Evolutionary conservation across 2,888 invertebrate genomes (phyloP).

Genomic region (Trissonchulus latispiculum): DNA sequence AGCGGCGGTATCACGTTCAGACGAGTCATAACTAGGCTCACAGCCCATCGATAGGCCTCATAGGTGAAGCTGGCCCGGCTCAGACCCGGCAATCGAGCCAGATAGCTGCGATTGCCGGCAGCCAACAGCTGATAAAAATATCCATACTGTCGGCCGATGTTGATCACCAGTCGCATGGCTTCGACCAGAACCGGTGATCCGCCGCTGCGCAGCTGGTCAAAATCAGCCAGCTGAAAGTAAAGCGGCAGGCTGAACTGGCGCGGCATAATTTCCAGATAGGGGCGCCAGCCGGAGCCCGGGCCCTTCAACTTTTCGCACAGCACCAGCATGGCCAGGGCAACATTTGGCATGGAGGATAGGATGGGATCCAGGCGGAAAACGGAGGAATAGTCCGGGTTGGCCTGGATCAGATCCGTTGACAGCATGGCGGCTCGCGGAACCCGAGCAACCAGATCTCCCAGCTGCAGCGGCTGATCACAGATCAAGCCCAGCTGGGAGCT

Average conservation of each 20-base stretch:
- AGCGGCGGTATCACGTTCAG: conserved; percentile 37
- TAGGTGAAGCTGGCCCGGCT: conserved; percentile 31
- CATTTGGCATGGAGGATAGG: conserved; percentile 77
- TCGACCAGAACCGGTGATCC: conserved; percentile 36
- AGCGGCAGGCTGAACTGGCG: conserved; percentile 68
- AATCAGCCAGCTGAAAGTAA: conserved; percentile 64
- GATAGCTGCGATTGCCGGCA: neutral
- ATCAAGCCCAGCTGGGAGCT: conserved; percentile 26
- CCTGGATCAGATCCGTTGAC: conserved; percentile 29
- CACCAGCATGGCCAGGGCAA: conserved; percentile 73
- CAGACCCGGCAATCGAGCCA: neutral
- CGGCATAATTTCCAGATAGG: conserved; percentile 59
- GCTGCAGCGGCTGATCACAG: conserved; percentile 20
- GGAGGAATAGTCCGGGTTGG: neutral
- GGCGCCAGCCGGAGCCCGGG: conserved; percentile 28
- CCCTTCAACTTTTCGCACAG: conserved; percentile 56
- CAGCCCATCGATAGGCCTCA: conserved; percentile 36
- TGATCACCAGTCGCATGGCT: conserved; percentile 70
- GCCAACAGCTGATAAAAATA: conserved; percentile 72
- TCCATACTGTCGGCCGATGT: conserved; percentile 82
- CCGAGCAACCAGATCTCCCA: conserved; percentile 17
- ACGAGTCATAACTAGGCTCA: conserved; percentile 35
- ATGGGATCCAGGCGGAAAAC: conserved; percentile 55
- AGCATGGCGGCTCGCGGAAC: conserved; percentile 35
- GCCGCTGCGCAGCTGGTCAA: conserved; percentile 57